A percentile compares a stretch with the other conserved stretches of the same genome.
phyloP scores from a whole-genome alignment of 92 coral and sea anemone genomes.

The Anthopleura xanthogrammica region DNA sequence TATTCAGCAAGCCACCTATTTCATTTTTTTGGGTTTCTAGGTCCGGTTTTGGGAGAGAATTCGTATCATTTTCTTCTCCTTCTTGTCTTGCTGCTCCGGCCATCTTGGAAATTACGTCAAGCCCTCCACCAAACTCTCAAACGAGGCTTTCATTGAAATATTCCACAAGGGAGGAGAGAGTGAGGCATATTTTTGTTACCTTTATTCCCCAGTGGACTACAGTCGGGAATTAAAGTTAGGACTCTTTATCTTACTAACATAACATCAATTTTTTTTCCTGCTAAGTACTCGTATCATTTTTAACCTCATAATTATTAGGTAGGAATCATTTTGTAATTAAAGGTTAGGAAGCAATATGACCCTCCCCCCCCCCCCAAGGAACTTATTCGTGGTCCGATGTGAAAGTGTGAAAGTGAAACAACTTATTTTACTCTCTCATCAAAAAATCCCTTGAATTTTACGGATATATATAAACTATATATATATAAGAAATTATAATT shows the following conservation, averaged over 20 bases:
- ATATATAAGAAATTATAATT: too few relatives aligned
- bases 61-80: conserved; percentile 38
- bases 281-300: not conserved
- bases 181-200: not conserved
- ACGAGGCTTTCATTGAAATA: conserved; percentile 20
- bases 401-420: too few relatives aligned
- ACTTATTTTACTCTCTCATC: too few relatives aligned
- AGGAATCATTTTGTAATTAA: not conserved
- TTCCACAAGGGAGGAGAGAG: not conserved
- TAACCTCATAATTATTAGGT: too few relatives aligned
- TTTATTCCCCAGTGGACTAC: not conserved
- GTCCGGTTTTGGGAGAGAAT: conserved; percentile 41
- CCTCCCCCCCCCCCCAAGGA: not conserved
- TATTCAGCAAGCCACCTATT: conserved; percentile 48
- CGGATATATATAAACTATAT: too few relatives aligned
- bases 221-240: not conserved
- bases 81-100: conserved; percentile 59
- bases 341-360: not conserved
- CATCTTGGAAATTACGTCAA: conserved; percentile 65
- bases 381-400: not conserved
- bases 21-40: conserved; percentile 73
- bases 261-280: not conserved
- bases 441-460: too few relatives aligned
- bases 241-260: not conserved
- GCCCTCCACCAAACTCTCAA: conserved; percentile 38